Evolutionary conservation across 2,888 invertebrate genomes (phyloP).

Genomic region (Leistus spinibarbis): DNA sequence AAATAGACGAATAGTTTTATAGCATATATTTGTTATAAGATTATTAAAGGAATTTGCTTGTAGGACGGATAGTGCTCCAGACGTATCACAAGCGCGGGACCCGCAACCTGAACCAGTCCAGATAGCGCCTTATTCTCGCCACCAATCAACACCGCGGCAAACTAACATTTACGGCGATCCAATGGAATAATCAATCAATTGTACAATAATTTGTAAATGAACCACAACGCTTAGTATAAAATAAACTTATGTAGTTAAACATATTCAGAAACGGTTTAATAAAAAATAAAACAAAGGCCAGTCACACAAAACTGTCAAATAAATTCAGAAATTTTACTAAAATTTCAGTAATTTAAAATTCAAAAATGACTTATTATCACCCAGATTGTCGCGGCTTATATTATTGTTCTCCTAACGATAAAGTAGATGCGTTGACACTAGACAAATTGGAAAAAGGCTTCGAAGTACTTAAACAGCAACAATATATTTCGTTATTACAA

Average conservation of each 20-base stretch:
- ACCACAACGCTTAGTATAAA: too few relatives aligned
- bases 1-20: neutral
- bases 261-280: too few relatives aligned
- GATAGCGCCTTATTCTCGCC: neutral
- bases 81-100: constrained; percentile 11
- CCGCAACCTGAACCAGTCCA: constrained; percentile 10
- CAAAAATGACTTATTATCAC: neutral
- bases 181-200: constrained; percentile 36
- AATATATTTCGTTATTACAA: constrained; percentile 68
- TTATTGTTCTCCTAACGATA: neutral
- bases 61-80: neutral
- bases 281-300: too few relatives aligned
- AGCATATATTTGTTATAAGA: neutral
- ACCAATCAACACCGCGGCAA: constrained; percentile 4
- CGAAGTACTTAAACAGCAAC: constrained; percentile 57
- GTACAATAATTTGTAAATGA: too few relatives aligned
- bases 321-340: too few relatives aligned
- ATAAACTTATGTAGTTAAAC: too few relatives aligned
- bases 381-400: neutral
- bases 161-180: constrained; percentile 41
- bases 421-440: constrained; percentile 40
- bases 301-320: too few relatives aligned
- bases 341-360: too few relatives aligned
- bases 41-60: neutral
- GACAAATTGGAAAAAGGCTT: constrained; percentile 61